Evolutionary conservation across 1,140 invertebrate species (phyloP).

Genomic region (Trachelipus rathkii): DNA sequence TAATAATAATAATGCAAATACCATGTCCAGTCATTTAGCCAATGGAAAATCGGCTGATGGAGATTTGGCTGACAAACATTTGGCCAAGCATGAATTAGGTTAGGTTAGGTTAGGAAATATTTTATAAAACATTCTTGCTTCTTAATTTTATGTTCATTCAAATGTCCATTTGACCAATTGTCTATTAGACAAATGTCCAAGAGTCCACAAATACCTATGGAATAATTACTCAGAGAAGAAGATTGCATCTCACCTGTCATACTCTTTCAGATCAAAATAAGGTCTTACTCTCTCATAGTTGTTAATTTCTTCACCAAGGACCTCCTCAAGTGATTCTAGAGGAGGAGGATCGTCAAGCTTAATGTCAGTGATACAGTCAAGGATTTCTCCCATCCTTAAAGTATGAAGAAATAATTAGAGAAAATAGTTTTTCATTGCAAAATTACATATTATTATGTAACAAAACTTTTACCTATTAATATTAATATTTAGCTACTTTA

Average conservation of each 20-base stretch:
- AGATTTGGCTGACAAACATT: not conserved
- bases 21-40: too few relatives aligned
- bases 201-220: too few relatives aligned
- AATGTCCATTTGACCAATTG: too few relatives aligned
- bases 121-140: not conserved
- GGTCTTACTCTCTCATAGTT: constrained; percentile 75
- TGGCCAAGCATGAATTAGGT: not conserved
- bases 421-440: constrained; percentile 6
- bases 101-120: not conserved
- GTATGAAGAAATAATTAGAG: constrained; percentile 29
- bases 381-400: constrained; percentile 71
- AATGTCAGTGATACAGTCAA: constrained; percentile 66
- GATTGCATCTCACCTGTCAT: constrained; percentile 58
- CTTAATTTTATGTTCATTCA: not conserved
- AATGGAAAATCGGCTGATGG: too few relatives aligned
- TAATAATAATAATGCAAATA: too few relatives aligned
- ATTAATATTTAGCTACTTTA: too few relatives aligned
- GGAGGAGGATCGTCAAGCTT: constrained; percentile 54
- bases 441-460: too few relatives aligned
- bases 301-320: constrained; percentile 59
- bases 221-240: constrained; percentile 22
- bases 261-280: constrained; percentile 89
- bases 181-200: too few relatives aligned
- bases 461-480: too few relatives aligned
- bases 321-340: constrained; percentile 49